Conservation (phyloP, 2,113 vertebrate species). For the Brachirus orientalis region DNA sequence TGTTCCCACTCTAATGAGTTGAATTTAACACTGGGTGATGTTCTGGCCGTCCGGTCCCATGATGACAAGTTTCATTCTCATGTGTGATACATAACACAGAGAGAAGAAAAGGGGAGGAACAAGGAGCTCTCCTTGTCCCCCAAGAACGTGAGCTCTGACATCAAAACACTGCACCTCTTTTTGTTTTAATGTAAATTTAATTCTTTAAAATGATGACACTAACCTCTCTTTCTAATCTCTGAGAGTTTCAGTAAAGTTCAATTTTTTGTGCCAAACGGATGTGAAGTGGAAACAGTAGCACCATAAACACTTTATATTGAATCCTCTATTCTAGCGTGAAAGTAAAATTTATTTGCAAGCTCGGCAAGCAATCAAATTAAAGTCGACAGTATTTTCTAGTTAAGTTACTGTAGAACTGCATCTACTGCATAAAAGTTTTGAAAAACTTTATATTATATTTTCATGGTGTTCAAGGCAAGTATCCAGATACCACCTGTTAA, state of each 20-base stretch:
- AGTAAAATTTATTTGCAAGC: conserved; percentile 20
- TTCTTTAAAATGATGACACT: conserved; percentile 38
- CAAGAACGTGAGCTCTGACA: conserved; percentile 36
- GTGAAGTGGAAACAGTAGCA: conserved; percentile 21
- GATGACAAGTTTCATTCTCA: conserved; percentile 38
- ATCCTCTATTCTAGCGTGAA: background rate
- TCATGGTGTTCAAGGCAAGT: background rate
- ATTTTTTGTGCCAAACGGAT: conserved; percentile 28
- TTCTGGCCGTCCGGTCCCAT: conserved; percentile 9
- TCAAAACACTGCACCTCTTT: conserved; percentile 43
- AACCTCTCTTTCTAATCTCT: conserved; percentile 34
- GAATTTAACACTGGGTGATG: conserved; percentile 48
- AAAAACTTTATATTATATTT: background rate
- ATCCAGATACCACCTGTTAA: conserved; percentile 4
- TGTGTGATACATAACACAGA: conserved; percentile 41
- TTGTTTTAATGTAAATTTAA: conserved; percentile 33
- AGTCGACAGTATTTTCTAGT: background rate
- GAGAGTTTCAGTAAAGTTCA: conserved; percentile 41
- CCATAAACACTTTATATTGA: conserved; percentile 3
- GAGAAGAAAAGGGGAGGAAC: background rate
- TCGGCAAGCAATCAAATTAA: conserved; percentile 1
- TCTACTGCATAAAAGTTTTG: background rate
- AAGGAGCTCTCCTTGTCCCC: conserved; percentile 27
- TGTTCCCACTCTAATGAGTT: conserved; percentile 37
- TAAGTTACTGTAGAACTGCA: background rate